phyloP scores from a whole-genome alignment of 2,113 vertebrate species.

The Lipophrys pholis region DNA sequence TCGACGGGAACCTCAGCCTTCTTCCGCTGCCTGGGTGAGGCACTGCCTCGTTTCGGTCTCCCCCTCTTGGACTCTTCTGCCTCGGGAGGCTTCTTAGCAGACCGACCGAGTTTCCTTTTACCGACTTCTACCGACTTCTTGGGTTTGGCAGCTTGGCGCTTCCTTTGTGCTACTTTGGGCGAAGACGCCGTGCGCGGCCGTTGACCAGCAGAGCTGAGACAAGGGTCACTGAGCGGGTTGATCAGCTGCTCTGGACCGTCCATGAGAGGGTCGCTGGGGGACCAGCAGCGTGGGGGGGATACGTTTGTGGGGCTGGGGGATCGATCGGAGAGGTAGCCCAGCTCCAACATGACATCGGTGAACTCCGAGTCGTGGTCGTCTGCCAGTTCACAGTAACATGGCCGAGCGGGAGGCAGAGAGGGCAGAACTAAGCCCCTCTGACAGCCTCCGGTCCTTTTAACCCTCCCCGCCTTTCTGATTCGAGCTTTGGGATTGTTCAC shows the following conservation, averaged over 20 bases:
- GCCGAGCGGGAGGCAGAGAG: slow-evolving; percentile 87
- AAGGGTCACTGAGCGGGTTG: slow-evolving; percentile 85
- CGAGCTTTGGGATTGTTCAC: slow-evolving; percentile 82
- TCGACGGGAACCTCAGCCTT: slow-evolving; percentile 68
- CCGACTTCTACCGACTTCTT: slow-evolving; percentile 78
- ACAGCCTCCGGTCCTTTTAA: slow-evolving; percentile 83
- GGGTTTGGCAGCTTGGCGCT: slow-evolving; percentile 82
- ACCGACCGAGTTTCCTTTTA: slow-evolving; percentile 82
- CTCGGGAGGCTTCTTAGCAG: slow-evolving; percentile 72
- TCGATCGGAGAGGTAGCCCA: slow-evolving; percentile 97
- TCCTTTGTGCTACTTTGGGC: slow-evolving; percentile 78
- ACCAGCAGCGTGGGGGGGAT: slow-evolving; percentile 98
- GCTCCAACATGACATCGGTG: slow-evolving; percentile 94
- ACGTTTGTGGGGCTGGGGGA: slow-evolving; percentile 90
- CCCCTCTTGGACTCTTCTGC: slow-evolving; percentile 79
- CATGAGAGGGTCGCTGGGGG: slow-evolving; percentile 92
- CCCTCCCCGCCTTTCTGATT: slow-evolving; percentile 52
- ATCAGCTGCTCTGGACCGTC: slow-evolving; percentile 85
- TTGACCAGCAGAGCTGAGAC: slow-evolving; percentile 75
- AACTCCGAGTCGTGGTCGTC: slow-evolving; percentile 91
- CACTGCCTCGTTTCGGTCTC: slow-evolving; percentile 71
- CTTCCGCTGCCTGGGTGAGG: slow-evolving; percentile 81
- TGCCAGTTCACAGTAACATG: slow-evolving; percentile 90
- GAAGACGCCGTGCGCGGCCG: slow-evolving; percentile 67
- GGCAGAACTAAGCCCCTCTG: slow-evolving; percentile 71